Evolutionary conservation across 2,888 invertebrate species (phyloP), one percentile per base, ranked within the genome.

Genomic region (Cryptocephalus primarius): DNA sequence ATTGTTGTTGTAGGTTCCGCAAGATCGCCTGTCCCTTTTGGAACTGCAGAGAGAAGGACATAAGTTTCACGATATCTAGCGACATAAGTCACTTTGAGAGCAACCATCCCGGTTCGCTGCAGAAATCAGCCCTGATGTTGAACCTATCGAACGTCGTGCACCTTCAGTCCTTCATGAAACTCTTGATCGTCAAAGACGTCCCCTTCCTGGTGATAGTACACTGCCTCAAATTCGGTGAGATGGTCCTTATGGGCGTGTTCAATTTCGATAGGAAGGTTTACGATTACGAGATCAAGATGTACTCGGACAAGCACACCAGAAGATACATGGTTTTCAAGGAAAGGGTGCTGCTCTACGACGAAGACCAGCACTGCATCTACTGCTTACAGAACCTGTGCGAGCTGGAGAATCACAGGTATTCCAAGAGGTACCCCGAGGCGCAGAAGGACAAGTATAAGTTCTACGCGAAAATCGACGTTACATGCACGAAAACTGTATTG

Each of bases 301-400:
- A 47, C 31, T 43, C 49, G 0, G 52, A 52, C 39, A 31, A 45
- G 8, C 46, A 51, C 10, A 13, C 32, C 8, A 47, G 43, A 13
- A 46, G 48, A 38, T 47, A 50, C 10, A 43, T 47, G 12, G 40
- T 51, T 6, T 48, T 52, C 36, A 51, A 50, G 38, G 52, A 54
- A 11, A 43, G 38, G 8, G 49, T 52, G 1, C 39, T 22, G 9
- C 38, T 54, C n/a, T 54, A 52, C 42, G 52, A 51, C 10, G 54
- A 51, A 43, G 44, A 50, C 14, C 44, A 44, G 32, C 54, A 54
- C 34, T 54, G 54, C 32, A 40, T 54, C 39, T 54, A 54, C 42
- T 54, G 54, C 31, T 34, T 54, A 12, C 54, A 54, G 33, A 54
- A 54, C 32, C 43, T 54, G 31, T 54, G 54, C 39, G 45, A 42